Conservation (phyloP, 1,140 invertebrate genomes). For the Hirudo medicinalis region DNA sequence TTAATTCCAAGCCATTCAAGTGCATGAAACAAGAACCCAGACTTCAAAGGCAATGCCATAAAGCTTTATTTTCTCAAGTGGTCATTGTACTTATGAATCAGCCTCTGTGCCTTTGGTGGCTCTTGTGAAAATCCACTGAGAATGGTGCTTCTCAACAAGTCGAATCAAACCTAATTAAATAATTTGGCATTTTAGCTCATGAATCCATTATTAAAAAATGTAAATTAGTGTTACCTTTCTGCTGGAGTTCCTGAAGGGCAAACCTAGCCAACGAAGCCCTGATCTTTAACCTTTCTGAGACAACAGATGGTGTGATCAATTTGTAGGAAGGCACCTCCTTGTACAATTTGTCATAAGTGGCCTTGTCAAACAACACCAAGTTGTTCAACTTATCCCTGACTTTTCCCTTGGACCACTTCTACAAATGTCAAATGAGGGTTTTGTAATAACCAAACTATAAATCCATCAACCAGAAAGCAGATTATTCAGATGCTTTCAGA, state of each 20-base stretch:
- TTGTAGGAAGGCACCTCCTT: slow-evolving; percentile 95
- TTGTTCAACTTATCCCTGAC: slow-evolving; percentile 99
- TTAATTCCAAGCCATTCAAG: no score
- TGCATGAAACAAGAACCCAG: no score
- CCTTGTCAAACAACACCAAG: slow-evolving; percentile 74
- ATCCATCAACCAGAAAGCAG: no score
- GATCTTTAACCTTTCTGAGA: slow-evolving; percentile 95
- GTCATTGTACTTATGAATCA: no score
- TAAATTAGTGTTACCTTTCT: slow-evolving; percentile 31
- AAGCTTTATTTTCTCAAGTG: no score
- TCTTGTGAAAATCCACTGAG: slow-evolving; percentile 92
- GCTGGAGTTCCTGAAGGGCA: slow-evolving; percentile 70
- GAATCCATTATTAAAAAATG: not conserved
- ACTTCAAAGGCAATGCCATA: no score
- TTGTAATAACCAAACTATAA: no score
- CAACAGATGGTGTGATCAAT: slow-evolving; percentile 94
- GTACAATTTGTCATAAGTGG: slow-evolving; percentile 91
- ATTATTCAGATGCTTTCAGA: no score
- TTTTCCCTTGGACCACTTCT: slow-evolving; percentile 99
- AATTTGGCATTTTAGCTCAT: slow-evolving; percentile 37
- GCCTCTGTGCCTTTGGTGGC: slow-evolving; percentile 60
- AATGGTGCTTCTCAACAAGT: slow-evolving; percentile 89
- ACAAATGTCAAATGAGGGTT: slow-evolving; percentile 37
- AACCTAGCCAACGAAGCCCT: slow-evolving; percentile 88
- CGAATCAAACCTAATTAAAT: slow-evolving; percentile 66